Percentiles rank a stretch among this genome's conserved stretches.
Conservation (phyloP, 1,140 invertebrate genomes). For the Drosophila mauritiana region DNA sequence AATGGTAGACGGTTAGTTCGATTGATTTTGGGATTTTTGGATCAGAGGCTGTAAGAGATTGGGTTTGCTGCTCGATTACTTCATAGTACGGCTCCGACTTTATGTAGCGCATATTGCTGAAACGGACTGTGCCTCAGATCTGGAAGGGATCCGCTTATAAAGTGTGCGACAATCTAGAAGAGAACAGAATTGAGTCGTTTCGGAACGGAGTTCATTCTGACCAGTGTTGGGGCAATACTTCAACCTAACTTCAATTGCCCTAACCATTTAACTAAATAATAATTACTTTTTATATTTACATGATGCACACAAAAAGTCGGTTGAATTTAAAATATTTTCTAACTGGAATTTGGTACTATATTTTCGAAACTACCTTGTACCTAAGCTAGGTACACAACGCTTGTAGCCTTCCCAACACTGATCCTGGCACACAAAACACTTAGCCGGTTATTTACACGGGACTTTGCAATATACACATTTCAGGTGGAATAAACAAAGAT, state of each 20-base stretch:
- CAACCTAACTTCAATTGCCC: too few species aligned
- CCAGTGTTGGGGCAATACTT: constrained; percentile 1
- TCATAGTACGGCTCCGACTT: constrained; percentile 84
- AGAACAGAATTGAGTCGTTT: constrained; percentile 64
- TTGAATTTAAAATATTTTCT: too few species aligned
- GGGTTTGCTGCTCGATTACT: constrained; percentile 48
- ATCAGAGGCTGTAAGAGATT: constrained; percentile 10
- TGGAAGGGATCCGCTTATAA: constrained; percentile 53
- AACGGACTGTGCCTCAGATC: constrained; percentile 52
- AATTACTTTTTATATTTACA: background rate
- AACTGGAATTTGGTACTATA: background rate
- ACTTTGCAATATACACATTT: constrained; percentile 1
- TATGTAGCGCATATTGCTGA: constrained; percentile 78
- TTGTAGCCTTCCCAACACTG: constrained; percentile 6
- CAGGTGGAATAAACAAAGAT: constrained; percentile 38
- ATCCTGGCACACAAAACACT: constrained; percentile 31
- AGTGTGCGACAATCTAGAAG: constrained; percentile 69
- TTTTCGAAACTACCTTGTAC: background rate
- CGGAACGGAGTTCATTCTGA: constrained; percentile 20
- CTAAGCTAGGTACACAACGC: background rate
- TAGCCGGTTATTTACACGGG: constrained; percentile 29
- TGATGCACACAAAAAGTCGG: too few species aligned
- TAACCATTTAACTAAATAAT: too few species aligned
- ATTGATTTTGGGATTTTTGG: background rate
- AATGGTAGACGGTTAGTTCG: constrained; percentile 25